These are phyloP conservation scores for Phylloscopus trochilus DNA, from an alignment of 2,113 vertebrate genomes.

Conservation along the genomic window DNA sequence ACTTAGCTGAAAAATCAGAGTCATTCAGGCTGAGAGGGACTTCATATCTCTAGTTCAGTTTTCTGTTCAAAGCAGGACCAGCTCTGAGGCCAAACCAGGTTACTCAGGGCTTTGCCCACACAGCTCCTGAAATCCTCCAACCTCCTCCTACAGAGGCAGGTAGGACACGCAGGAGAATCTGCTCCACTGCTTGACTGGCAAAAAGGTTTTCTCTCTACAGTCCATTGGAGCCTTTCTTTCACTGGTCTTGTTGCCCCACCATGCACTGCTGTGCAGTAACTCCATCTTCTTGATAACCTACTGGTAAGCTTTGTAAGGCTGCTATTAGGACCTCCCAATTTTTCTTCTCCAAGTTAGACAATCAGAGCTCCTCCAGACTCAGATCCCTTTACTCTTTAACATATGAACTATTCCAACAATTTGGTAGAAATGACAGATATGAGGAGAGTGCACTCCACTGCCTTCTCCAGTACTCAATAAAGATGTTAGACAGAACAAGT, in stretches of 20 bases:
- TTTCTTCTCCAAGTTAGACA: background rate
- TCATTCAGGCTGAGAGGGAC: background rate
- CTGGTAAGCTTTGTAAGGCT: background rate
- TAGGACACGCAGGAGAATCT: fast-evolving
- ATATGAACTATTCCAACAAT: background rate
- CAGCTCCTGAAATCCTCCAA: background rate
- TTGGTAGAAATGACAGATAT: background rate
- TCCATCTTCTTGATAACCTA: background rate
- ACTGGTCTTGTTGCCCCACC: background rate
- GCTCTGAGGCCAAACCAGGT: background rate
- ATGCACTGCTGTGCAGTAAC: background rate
- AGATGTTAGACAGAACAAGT: background rate
- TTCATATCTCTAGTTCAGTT: background rate
- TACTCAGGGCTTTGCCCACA: background rate
- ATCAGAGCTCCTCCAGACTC: fast-evolving
- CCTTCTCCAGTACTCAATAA: background rate
- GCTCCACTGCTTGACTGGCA: background rate
- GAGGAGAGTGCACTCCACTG: background rate
- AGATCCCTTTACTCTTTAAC: background rate
- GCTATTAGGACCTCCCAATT: background rate
- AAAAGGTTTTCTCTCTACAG: background rate
- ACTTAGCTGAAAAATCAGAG: background rate
- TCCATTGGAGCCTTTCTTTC: background rate
- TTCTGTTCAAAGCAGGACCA: background rate
- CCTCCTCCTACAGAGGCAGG: background rate